These are phyloP conservation scores for Gobius niger DNA, from an alignment of 2,113 vertebrate species.

Conservation along the genomic window DNA sequence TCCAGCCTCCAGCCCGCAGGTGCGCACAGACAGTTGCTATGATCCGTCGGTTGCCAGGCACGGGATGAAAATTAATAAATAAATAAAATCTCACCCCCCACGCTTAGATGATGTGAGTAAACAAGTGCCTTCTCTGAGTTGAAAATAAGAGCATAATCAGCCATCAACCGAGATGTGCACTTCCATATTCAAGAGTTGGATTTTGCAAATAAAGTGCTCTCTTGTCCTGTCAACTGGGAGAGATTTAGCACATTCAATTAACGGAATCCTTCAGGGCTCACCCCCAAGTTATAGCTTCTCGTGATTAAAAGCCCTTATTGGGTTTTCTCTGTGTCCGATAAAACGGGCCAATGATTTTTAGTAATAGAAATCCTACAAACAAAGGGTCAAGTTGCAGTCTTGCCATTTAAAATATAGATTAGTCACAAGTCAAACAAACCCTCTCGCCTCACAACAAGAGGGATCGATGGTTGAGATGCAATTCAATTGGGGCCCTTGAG, in stretches of 20 bases:
- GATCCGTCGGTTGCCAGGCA: constrained; percentile 17
- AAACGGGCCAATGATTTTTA: neutral
- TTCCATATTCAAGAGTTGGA: constrained; percentile 11
- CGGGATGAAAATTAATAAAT: constrained; percentile 15
- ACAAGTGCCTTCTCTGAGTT: neutral
- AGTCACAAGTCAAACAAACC: too few species aligned
- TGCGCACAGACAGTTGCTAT: constrained; percentile 32
- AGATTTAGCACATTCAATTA: constrained; percentile 12
- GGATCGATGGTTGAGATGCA: too few species aligned
- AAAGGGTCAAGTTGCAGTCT: too few species aligned
- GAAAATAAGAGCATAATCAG: constrained; percentile 20
- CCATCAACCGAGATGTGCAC: constrained; percentile 1
- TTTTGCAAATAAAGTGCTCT: constrained; percentile 14
- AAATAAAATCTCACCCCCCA: constrained; percentile 10
- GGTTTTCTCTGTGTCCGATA: neutral
- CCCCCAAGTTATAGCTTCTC: constrained; percentile 4
- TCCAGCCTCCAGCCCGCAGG: constrained; percentile 2
- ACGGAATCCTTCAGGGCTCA: neutral
- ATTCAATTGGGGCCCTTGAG: too few species aligned
- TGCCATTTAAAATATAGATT: too few species aligned
- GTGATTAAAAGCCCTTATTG: constrained; percentile 15
- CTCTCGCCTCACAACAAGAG: too few species aligned
- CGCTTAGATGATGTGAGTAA: constrained; percentile 16
- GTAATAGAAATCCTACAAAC: neutral
- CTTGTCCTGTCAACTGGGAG: constrained; percentile 3